Conservation (phyloP, 2,888 invertebrate genomes). For the Dascillus cervinus region DNA sequence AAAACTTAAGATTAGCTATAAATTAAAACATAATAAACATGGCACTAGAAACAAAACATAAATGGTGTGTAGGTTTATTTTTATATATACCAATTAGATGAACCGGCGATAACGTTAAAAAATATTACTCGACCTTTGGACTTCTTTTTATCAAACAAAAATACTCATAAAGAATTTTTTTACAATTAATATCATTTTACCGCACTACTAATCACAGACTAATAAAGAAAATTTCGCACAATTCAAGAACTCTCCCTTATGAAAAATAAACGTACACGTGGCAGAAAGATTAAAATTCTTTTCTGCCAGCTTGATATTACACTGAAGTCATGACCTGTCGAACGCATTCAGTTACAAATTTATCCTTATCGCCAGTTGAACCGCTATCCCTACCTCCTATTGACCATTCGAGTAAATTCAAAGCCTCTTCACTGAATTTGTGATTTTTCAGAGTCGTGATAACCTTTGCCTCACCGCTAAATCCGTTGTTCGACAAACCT, state of each 20-base stretch:
- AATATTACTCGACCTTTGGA: no score
- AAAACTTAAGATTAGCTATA: slow-evolving; percentile 18
- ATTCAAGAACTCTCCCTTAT: neutral
- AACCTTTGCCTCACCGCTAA: slow-evolving; percentile 54
- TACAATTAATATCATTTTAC: no score
- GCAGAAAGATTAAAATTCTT: slow-evolving; percentile 9
- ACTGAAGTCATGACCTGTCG: slow-evolving; percentile 54
- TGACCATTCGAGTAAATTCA: slow-evolving; percentile 48
- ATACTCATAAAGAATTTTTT: no score
- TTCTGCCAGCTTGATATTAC: slow-evolving; percentile 25
- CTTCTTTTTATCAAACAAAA: no score
- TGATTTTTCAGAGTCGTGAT: slow-evolving; percentile 59
- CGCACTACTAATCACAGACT: neutral
- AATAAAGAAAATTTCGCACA: neutral
- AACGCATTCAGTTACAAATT: slow-evolving; percentile 56
- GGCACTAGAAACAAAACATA: slow-evolving; percentile 12
- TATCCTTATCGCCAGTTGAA: slow-evolving; percentile 46
- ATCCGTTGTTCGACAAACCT: slow-evolving; percentile 51
- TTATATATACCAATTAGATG: no score
- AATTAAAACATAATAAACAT: slow-evolving; percentile 20
- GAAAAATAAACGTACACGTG: no score
- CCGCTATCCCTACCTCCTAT: slow-evolving; percentile 30
- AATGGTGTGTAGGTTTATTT: neutral
- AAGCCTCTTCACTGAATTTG: slow-evolving; percentile 56
- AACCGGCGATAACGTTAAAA: no score